Percentiles rank a stretch among this genome's conserved stretches.
Conservation (phyloP, 2,797 vertebrate genomes). For the Alectoris magna region DNA sequence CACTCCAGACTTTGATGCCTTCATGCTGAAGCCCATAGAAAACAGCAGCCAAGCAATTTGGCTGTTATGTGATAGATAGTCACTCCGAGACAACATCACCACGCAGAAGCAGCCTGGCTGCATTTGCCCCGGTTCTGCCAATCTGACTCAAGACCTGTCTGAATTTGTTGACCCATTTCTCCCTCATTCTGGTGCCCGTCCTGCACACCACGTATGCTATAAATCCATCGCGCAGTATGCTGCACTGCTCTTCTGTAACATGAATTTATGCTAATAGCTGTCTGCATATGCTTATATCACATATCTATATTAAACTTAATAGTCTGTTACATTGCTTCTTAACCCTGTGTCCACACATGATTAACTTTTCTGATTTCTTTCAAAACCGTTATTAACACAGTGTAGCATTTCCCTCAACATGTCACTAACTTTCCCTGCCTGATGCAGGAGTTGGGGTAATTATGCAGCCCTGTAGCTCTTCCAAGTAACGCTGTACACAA, state of each 20-base stretch:
- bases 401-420: conserved; percentile 94
- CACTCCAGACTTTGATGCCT: conserved; percentile 26
- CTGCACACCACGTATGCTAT: conserved; percentile 60
- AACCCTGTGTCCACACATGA: conserved; percentile 99
- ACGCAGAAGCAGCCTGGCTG: conserved; percentile 51
- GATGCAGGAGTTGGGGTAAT: conserved; percentile 79
- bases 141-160: conserved; percentile 63
- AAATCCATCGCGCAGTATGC: conserved; percentile 74
- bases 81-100: conserved; percentile 24
- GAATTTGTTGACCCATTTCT: conserved; percentile 76
- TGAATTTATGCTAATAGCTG: conserved; percentile 99
- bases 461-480: conserved; percentile 67
- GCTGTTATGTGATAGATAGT: conserved; percentile 31
- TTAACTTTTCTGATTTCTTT: conserved; percentile 99
- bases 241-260: conserved; percentile 89
- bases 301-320: conserved; percentile 99
- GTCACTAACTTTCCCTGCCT: conserved; percentile 92
- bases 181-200: conserved; percentile 56
- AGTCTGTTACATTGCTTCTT: conserved; percentile 99
- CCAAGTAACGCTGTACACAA: conserved; percentile 54
- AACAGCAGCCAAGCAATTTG: not conserved
- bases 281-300: conserved; percentile 99
- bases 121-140: conserved; percentile 70
- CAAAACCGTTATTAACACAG: conserved; percentile 97
- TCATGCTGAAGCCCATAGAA: not conserved